Evolutionary conservation across 30 jellyfish, hydroid and myxozoan species (phyloP), one percentile per base, ranked within the genome.

Genomic region (Clytia hemisphaerica): DNA sequence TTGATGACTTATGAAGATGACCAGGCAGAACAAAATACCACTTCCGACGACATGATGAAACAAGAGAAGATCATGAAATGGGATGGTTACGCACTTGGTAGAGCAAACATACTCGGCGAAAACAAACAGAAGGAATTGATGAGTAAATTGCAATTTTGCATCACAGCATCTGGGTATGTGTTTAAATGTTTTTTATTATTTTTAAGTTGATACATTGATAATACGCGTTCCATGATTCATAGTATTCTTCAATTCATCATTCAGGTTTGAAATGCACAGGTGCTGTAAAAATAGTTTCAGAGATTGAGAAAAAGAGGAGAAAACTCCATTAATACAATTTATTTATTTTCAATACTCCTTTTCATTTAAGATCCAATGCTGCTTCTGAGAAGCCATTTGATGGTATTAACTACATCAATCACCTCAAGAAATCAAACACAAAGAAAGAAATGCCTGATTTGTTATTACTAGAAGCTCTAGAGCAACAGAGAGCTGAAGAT

Each of bases 131-230:
- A 60, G 22, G 60, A 60, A 2, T 37, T 60, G 59, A 25, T 60
- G 1, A 60, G 19, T 60, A 60, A 60, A 60, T 28, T 60, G 14
- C 73, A 60, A n/a, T 60, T 60, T 60, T 60, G 73, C 9, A 28
- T 15, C 4, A 4, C 73, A 4, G 59, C 60, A n/a, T 28, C 73
- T 19, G 73, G 73, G 73, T 60, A 48, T 2, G 4, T 48, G 61
- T 48, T 2, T 2, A 19, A 9, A 2, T 18, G 27, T 18, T 3
- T 48, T 48, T 48, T 29, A 48, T 9, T 48, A 2, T 29, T n/a
- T n/a, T n/a, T n/a, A n/a, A n/a, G n/a, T 46, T 7, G 10, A 7
- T 40, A 7, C 16, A 40, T 16, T 7, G 16, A 40, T 40, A 40
- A 7, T 40, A 40, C 53, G 53, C 14, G 10, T 10, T 40, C 16